These are phyloP conservation scores for Enoplosus armatus DNA, from an alignment of 2,797 vertebrate species.

Conservation along the genomic window DNA sequence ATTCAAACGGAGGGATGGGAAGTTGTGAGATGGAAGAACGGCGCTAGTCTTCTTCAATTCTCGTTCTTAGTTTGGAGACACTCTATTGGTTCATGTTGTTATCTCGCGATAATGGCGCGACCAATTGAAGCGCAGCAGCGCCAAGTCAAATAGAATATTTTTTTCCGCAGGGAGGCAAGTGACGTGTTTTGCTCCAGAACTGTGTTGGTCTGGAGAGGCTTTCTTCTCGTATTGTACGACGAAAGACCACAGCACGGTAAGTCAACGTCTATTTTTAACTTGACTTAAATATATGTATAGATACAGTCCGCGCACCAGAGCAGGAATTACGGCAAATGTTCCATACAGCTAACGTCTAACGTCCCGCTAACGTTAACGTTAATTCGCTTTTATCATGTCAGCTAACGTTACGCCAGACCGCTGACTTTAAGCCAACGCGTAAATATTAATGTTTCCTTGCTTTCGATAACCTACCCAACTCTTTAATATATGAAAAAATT, in stretches of 20 bases:
- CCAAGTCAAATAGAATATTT: conserved; percentile 67
- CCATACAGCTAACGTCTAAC: neutral
- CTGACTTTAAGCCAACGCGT: accelerated
- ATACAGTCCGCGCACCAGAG: accelerated
- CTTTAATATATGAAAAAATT: neutral
- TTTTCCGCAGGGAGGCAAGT: neutral
- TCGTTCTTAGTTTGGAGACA: neutral
- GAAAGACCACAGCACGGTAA: conserved; percentile 10
- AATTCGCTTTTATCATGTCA: neutral
- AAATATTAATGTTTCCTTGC: neutral
- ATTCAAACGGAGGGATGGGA: conserved; percentile 63
- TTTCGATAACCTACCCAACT: too few relatives aligned
- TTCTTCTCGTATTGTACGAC: neutral
- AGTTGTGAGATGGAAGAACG: neutral
- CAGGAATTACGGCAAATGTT: neutral
- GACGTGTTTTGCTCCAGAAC: neutral
- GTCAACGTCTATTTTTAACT: neutral
- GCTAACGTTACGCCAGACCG: neutral
- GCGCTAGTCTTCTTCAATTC: neutral
- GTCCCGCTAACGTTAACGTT: neutral
- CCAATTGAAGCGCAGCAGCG: conserved; percentile 55
- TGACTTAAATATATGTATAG: accelerated
- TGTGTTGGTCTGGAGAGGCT: accelerated
- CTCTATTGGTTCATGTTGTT: conserved; percentile 61
- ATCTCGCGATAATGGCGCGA: conserved; percentile 56